Base-by-base conservation (phyloP, 2,888 invertebrate species). In the Notocelia uddmanniana region DNA sequence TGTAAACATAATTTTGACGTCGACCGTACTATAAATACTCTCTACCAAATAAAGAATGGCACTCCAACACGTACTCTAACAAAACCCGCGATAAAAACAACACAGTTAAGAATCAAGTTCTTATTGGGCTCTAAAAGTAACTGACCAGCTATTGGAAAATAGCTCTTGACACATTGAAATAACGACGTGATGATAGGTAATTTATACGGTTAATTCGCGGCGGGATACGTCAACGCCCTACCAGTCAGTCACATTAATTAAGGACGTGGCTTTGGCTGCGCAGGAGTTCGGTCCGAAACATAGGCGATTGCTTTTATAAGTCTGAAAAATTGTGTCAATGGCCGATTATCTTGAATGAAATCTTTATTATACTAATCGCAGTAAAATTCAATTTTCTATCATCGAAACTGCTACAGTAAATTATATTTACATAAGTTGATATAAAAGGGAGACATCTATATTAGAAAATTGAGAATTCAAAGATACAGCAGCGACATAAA, bases 211-310 rank as follows among this genome's bases (percentile, higher is more conserved):
- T 58, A 52, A 70, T 66, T 59, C 54, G 55, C 60, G 48, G 48
- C 26, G 67, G 54, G 57, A 45, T 45, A 48, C 73, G 66, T 74
- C 74, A 71, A 74, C 70, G 73, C 70, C 70, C 73, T 74, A 68
- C 54, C 50, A 71, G 69, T 72, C 69, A 70, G 69, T 76, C 75
- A 75, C 80, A 79, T 85, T 85, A 81, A 85, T 85, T 86, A 86
- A 77, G 81, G 79, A 79, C 73, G 31, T 31, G 62, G 63, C 58
- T 68, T 66, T 55, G 66, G 62, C 50, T 60, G 64, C 64, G 55
- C 55, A 19, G 45, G 63, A 48, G 58, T 58, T 19, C 63, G 67
- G 69, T 8, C 1, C 54, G 13, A 69, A 67, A 26, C 31, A 37
- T n/a, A 60, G 68, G 70, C 18, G 52, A 55, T 23, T 64, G 41